These are phyloP conservation scores for fruit fly (Drosophila melanogaster) DNA, from an alignment of 1,140 invertebrate species.

Conservation along the genomic window Release_6_plus_ISO1_MT NT_033777.3:22855501-22856000, in stretches of 20 bases:
- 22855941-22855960: conserved; percentile 63
- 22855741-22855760: conserved; percentile 73
- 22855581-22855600: conserved; percentile 62
- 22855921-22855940: conserved; percentile 22
- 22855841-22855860: conserved; percentile 39
- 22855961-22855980: conserved; percentile 46
- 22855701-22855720: conserved; percentile 76
- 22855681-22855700: conserved; percentile 79
- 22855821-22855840: conserved; percentile 39
- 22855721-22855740: conserved; percentile 81
- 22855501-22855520: neutral
- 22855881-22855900: neutral
- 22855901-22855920: conserved; percentile 18
- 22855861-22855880: conserved; percentile 16
- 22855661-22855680: conserved; percentile 64
- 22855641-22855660: conserved; percentile 18
- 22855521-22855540: neutral
- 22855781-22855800: neutral
- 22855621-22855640: conserved; percentile 40
- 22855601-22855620: conserved; percentile 62
- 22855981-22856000: conserved; percentile 46
- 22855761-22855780: conserved; percentile 16
- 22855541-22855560: neutral
- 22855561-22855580: conserved; percentile 19
- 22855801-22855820: conserved; percentile 8